Conservation (phyloP, 2,797 vertebrate genomes). For the Acanthurus leucopareius region DNA sequence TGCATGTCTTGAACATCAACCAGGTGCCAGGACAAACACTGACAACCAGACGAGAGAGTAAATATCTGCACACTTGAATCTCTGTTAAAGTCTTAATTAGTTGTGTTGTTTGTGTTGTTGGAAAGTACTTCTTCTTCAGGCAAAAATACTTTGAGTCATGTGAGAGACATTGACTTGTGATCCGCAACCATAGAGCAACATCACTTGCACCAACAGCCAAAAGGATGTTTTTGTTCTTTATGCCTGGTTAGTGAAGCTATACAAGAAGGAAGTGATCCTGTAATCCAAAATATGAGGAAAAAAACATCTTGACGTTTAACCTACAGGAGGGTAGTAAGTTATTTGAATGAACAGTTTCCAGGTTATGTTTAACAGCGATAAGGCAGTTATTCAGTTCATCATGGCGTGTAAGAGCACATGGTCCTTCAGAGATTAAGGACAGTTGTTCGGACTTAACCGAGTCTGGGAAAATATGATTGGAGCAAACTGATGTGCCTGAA, state of each 20-base stretch:
- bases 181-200: background rate
- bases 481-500: background rate
- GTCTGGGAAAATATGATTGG: background rate
- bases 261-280: background rate
- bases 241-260: background rate
- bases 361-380: background rate
- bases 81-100: background rate
- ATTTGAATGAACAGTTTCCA: conserved; percentile 1
- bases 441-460: conserved; percentile 12
- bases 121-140: background rate
- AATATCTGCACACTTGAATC: background rate
- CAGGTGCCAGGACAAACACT: too few species aligned
- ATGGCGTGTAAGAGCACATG: conserved; percentile 5
- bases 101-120: background rate
- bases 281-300: background rate
- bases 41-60: background rate
- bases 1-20: background rate
- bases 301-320: conserved; percentile 5
- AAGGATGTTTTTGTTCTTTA: background rate
- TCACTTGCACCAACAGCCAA: background rate
- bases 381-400: background rate
- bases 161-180: background rate
- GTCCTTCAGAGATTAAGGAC: background rate
- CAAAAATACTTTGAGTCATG: conserved; percentile 2
- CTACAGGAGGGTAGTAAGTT: background rate